Percentiles rank a stretch among this genome's conserved stretches.
These are phyloP conservation scores for Peromyscus californicus DNA, from an alignment of 2,113 vertebrate species.

Conservation along the genomic window DNA sequence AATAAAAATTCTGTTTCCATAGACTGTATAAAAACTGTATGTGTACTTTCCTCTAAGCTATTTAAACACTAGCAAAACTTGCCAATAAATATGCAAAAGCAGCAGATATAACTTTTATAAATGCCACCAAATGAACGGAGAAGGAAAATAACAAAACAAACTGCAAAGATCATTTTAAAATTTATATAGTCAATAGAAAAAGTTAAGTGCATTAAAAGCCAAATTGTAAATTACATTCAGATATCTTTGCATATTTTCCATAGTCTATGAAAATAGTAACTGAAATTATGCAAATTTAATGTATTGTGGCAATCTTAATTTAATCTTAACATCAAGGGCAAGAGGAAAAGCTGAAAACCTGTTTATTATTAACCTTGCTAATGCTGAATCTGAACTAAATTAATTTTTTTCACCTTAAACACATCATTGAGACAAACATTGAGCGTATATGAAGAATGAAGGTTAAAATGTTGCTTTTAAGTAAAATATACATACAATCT, in stretches of 20 bases:
- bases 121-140: conserved; percentile 15
- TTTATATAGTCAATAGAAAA: neutral
- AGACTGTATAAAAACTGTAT: neutral
- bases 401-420: conserved; percentile 59
- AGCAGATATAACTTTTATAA: conserved; percentile 17
- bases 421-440: neutral
- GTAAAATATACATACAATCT: conserved; percentile 2
- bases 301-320: conserved; percentile 46
- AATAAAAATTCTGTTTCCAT: neutral
- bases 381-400: conserved; percentile 52
- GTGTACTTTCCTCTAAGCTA: neutral
- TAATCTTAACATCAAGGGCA: conserved; percentile 45
- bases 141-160: conserved; percentile 27
- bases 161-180: conserved; percentile 8
- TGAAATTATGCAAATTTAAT: conserved; percentile 72
- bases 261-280: conserved; percentile 57
- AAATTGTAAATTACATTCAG: conserved; percentile 53
- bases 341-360: conserved; percentile 56
- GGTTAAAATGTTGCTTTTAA: conserved; percentile 12
- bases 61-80: conserved; percentile 36
- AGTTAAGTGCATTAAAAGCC: conserved; percentile 58
- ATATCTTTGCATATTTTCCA: conserved; percentile 66
- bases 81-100: conserved; percentile 14
- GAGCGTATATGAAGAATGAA: neutral
- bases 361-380: conserved; percentile 51